These are phyloP conservation scores for Nomada ruficornis DNA, from an alignment of 2,888 invertebrate genomes.

Conservation along the genomic window DNA sequence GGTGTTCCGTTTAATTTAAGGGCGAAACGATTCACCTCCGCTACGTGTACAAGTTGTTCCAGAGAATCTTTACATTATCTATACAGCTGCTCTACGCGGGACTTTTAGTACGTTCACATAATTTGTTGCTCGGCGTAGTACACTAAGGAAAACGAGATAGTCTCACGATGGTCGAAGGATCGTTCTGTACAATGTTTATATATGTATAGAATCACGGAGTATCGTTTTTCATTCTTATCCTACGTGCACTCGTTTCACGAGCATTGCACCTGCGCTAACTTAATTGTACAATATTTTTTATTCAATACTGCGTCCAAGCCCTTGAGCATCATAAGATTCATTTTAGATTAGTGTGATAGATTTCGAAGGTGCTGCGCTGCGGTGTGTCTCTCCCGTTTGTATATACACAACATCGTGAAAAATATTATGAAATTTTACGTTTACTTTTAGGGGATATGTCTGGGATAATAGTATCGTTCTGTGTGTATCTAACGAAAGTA, in stretches of 20 bases:
- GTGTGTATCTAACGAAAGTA: not conserved
- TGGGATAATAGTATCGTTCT: not conserved
- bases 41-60: constrained; percentile 19
- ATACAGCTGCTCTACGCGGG: not conserved
- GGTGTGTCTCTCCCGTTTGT: not conserved
- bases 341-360: constrained; percentile 59
- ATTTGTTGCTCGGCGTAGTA: constrained; percentile 52
- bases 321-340: constrained; percentile 76
- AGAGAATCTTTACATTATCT: not conserved
- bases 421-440: not conserved
- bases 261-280: constrained; percentile 63
- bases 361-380: constrained; percentile 45
- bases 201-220: constrained; percentile 48
- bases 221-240: constrained; percentile 31
- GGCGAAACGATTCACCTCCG: constrained; percentile 6
- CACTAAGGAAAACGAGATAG: constrained; percentile 54
- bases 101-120: constrained; percentile 11
- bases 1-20: constrained; percentile 25
- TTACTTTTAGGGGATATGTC: constrained; percentile 44
- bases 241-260: constrained; percentile 70
- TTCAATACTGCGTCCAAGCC: constrained; percentile 73
- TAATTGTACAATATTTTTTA: constrained; percentile 54
- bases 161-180: constrained; percentile 59
- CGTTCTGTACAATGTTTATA: constrained; percentile 46
- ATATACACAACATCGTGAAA: constrained; percentile 21